Evolutionary conservation across 1,140 invertebrate genomes (phyloP).

Genomic region (Drosophila obscura): DNA sequence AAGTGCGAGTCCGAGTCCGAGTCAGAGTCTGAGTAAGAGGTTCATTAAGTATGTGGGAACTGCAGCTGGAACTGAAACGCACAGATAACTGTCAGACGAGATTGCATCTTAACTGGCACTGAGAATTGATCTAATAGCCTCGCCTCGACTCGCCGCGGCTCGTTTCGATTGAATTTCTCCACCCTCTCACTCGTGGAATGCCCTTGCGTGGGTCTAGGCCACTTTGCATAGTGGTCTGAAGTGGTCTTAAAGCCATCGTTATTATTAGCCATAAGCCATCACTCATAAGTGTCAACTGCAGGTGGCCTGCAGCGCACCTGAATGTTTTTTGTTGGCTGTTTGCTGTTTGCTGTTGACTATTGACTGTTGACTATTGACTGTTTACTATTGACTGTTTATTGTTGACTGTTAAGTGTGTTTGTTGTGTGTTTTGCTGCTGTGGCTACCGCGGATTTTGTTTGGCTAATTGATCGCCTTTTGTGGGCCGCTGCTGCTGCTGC

Average conservation of each 20-base stretch:
- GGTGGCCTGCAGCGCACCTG: neutral
- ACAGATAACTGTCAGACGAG: neutral
- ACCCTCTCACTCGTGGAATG: too few species aligned
- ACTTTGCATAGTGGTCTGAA: neutral
- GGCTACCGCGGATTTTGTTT: slow-evolving; percentile 30
- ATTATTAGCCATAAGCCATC: slow-evolving; percentile 22
- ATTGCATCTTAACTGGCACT: neutral
- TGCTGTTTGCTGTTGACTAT: neutral
- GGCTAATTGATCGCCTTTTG: slow-evolving; percentile 66
- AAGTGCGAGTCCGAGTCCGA: too few species aligned
- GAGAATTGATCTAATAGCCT: neutral
- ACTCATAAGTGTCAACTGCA: slow-evolving; percentile 41
- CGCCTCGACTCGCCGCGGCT: neutral
- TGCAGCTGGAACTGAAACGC: neutral
- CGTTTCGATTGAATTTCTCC: too few species aligned
- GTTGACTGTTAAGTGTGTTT: neutral
- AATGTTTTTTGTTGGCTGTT: neutral
- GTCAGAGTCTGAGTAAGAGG: neutral
- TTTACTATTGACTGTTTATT: neutral
- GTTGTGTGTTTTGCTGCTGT: neutral
- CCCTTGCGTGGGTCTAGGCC: too few species aligned
- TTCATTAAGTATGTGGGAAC: slow-evolving; percentile 46
- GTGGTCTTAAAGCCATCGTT: slow-evolving; percentile 3
- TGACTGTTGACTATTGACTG: neutral
- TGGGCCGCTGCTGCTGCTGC: slow-evolving; percentile 7